Percentiles rank a stretch among this genome's conserved stretches.
Evolutionary conservation across 2,888 invertebrate genomes (phyloP).

Genomic region (Pseudeuparius sepicola): DNA sequence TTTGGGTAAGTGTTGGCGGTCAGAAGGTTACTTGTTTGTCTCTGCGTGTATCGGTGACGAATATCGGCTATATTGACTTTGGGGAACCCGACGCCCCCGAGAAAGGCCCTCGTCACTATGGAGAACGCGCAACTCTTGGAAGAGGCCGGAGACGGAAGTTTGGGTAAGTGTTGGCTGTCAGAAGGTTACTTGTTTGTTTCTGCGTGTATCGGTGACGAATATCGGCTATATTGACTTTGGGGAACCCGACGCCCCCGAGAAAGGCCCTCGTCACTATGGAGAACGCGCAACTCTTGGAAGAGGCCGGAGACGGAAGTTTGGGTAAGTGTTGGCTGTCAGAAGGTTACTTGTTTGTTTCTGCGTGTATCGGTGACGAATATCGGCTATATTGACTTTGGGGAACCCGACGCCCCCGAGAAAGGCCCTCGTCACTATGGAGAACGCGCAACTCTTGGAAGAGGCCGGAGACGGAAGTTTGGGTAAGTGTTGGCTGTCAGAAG

Average conservation of each 20-base stretch:
- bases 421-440: constrained; percentile 73
- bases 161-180: constrained; percentile 43
- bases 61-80: too few relatives aligned
- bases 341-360: too few relatives aligned
- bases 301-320: constrained; percentile 60
- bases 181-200: too few relatives aligned
- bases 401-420: constrained; percentile 48
- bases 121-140: constrained; percentile 70
- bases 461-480: constrained; percentile 63
- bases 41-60: too few relatives aligned
- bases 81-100: constrained; percentile 36
- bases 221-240: too few relatives aligned
- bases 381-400: too few relatives aligned
- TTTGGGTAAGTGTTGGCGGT: constrained; percentile 45
- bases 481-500: too few relatives aligned
- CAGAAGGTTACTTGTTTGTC: too few relatives aligned
- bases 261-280: constrained; percentile 73
- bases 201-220: too few relatives aligned
- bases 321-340: constrained; percentile 43
- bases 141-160: constrained; percentile 60
- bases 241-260: too few relatives aligned
- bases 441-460: constrained; percentile 64
- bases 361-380: too few relatives aligned
- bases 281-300: constrained; percentile 65
- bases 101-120: constrained; percentile 69